Evolutionary conservation across 2,113 vertebrate species (phyloP).

Genomic region (Ictalurus punctatus): DNA sequence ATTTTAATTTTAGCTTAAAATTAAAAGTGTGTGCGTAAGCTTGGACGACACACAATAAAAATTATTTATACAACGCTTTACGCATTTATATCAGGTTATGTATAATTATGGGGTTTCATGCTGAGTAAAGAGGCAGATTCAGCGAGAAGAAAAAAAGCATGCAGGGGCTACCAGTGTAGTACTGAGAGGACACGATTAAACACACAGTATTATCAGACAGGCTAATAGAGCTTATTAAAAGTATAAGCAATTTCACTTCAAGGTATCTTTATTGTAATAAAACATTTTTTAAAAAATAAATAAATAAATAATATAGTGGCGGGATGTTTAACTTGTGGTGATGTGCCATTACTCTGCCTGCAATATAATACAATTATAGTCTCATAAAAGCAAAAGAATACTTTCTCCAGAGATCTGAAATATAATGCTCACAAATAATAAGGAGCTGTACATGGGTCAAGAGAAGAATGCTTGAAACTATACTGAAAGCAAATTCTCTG

Average conservation of each 20-base stretch:
- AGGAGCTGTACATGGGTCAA: background rate
- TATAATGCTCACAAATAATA: background rate
- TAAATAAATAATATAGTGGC: background rate
- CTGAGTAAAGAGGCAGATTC: background rate
- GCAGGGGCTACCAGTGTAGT: constrained; percentile 7
- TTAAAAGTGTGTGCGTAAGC: constrained; percentile 32
- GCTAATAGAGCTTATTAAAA: constrained; percentile 24
- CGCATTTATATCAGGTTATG: constrained; percentile 27
- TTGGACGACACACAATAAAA: constrained; percentile 36
- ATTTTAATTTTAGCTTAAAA: constrained; percentile 27
- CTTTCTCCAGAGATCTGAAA: constrained; percentile 16
- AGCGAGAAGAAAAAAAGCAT: background rate
- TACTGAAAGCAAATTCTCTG: constrained; percentile 5
- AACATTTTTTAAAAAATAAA: background rate
- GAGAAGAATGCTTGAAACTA: background rate
- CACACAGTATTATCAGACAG: background rate
- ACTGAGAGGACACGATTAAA: constrained; percentile 13
- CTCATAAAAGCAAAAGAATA: background rate
- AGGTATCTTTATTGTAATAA: constrained; percentile 20
- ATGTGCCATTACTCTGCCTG: background rate
- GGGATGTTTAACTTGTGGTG: background rate
- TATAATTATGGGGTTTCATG: constrained; percentile 26
- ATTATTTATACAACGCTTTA: background rate
- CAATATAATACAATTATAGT: background rate
- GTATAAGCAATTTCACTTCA: constrained; percentile 14